Percentiles rank a stretch among this genome's conserved stretches.
These are phyloP conservation scores for Seriola quinqueradiata DNA, from an alignment of 2,113 vertebrate genomes.

Conservation along the genomic window DNA sequence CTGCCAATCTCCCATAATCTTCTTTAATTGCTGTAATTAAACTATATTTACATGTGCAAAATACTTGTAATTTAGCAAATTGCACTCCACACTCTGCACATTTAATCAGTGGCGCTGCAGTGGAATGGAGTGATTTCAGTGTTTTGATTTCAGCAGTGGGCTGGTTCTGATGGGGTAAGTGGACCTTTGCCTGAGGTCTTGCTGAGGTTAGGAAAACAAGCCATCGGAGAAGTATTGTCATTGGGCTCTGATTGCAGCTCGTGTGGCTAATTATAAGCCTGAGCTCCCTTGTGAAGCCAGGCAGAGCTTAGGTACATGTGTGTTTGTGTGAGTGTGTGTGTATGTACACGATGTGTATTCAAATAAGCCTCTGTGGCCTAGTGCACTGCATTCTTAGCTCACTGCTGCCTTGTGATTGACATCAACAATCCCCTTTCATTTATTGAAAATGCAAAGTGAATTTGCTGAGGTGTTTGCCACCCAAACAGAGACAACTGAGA, in stretches of 20 bases:
- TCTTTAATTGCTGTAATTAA: conserved; percentile 99
- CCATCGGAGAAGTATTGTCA: conserved; percentile 89
- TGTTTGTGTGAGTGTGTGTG: conserved; percentile 29
- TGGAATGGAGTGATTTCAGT: conserved; percentile 96
- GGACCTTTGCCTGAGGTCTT: conserved; percentile 94
- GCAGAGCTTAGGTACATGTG: conserved; percentile 62
- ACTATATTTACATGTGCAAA: conserved; percentile 99
- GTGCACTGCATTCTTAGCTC: conserved; percentile 18
- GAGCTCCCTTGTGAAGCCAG: conserved; percentile 80
- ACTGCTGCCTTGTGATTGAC: conserved; percentile 51
- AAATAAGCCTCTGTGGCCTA: conserved; percentile 43
- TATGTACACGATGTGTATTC: conserved; percentile 34
- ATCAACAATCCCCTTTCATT: conserved; percentile 48
- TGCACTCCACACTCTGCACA: conserved; percentile 97
- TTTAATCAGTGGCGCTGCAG: conserved; percentile 99
- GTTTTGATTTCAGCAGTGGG: conserved; percentile 85
- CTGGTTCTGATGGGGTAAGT: conserved; percentile 97
- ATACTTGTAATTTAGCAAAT: conserved; percentile 99
- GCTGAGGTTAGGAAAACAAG: conserved; percentile 97
- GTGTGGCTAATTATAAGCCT: conserved; percentile 93
- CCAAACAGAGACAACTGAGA: conserved; percentile 41
- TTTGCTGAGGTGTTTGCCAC: conserved; percentile 56
- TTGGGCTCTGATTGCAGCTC: conserved; percentile 92
- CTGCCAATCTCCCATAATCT: conserved; percentile 99
- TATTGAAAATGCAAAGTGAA: conserved; percentile 60